phyloP scores from a whole-genome alignment of 2,797 vertebrate genomes.

The Luscinia megarhynchos region DNA sequence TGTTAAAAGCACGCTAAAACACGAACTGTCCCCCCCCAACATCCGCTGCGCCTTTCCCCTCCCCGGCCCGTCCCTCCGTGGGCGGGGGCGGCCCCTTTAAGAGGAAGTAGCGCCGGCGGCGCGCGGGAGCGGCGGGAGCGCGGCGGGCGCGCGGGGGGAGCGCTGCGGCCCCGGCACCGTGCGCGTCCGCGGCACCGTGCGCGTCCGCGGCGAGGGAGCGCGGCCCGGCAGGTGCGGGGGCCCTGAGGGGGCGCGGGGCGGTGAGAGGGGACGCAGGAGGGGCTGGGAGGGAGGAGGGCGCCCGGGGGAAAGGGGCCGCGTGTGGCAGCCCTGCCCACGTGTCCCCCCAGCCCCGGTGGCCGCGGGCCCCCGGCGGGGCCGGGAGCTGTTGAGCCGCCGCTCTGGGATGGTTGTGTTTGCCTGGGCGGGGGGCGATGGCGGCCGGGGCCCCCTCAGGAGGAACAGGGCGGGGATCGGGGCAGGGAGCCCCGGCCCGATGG shows the following conservation, averaged over 20 bases:
- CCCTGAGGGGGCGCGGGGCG: not conserved
- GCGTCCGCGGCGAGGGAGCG: not conserved
- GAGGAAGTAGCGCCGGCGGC: not conserved
- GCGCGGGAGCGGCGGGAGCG: not conserved
- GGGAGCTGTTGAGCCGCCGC: not conserved
- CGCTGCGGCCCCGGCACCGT: too few species aligned
- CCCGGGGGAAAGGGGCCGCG: not conserved
- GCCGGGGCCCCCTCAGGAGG: not conserved
- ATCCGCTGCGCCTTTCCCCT: rapidly evolving
- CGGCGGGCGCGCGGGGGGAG: not conserved
- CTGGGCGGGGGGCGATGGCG: not conserved
- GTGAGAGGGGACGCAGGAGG: rapidly evolving
- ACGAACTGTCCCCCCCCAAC: rapidly evolving
- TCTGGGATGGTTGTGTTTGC: not conserved
- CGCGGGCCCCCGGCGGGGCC: not conserved
- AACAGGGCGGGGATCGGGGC: not conserved
- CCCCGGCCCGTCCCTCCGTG: not conserved
- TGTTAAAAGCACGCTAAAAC: rapidly evolving
- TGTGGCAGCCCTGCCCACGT: not conserved
- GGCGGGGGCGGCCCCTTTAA: not conserved
- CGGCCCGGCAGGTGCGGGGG: not conserved
- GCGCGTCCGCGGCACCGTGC: not conserved
- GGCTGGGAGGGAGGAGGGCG: not conserved
- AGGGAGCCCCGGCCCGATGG: not conserved
- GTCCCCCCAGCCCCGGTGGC: not conserved